Conservation (phyloP, 2,113 vertebrate species). For the Tapirus terrestris region DNA sequence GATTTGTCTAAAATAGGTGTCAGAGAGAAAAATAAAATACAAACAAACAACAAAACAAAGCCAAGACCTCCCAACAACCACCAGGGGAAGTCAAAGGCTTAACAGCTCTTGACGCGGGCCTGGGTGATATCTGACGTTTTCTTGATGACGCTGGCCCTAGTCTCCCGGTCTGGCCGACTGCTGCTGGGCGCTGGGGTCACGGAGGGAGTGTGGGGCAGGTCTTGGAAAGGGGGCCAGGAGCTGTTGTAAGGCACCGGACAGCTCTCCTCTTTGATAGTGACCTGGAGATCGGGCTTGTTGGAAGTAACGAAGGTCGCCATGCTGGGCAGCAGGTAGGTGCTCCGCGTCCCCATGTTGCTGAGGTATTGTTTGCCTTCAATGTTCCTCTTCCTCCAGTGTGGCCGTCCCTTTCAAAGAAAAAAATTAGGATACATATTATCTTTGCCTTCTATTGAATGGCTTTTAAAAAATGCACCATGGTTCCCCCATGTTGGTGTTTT, state of each 20-base stretch:
- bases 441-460: not conserved
- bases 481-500: not conserved
- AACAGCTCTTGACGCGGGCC: slow-evolving; percentile 92
- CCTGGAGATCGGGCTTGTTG: slow-evolving; percentile 93
- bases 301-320: slow-evolving; percentile 94
- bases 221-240: slow-evolving; percentile 89
- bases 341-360: slow-evolving; percentile 86
- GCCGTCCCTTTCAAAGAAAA: slow-evolving; percentile 85
- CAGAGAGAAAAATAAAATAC: slow-evolving; percentile 86
- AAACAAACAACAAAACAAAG: slow-evolving; percentile 81
- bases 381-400: slow-evolving; percentile 87
- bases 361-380: slow-evolving; percentile 89
- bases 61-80: slow-evolving; percentile 74
- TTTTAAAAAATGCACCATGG: not conserved
- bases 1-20: slow-evolving; percentile 83
- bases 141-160: slow-evolving; percentile 97
- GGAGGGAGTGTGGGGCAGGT: slow-evolving; percentile 81
- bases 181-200: slow-evolving; percentile 84
- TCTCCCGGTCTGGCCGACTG: slow-evolving; percentile 89
- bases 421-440: rapidly evolving
- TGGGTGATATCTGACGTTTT: slow-evolving; percentile 96
- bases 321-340: slow-evolving; percentile 91
- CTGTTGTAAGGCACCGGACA: slow-evolving; percentile 90
- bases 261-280: slow-evolving; percentile 92
- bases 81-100: slow-evolving; percentile 79